phyloP scores from a whole-genome alignment of 2,888 invertebrate species.

The Campoplex capitator region DNA sequence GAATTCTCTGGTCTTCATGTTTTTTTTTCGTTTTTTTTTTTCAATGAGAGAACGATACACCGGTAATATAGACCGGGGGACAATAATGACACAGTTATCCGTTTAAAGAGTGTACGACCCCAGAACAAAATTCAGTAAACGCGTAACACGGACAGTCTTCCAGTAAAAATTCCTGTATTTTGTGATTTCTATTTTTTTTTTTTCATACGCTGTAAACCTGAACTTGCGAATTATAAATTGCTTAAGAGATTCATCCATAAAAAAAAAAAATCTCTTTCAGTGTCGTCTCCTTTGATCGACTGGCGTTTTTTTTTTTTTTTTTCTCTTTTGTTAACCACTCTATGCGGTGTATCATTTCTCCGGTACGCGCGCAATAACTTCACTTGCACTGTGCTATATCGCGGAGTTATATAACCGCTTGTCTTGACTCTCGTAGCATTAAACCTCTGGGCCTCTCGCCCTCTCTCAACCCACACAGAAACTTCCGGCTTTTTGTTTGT shows the following conservation, averaged over 20 bases:
- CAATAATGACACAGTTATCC: too few relatives aligned
- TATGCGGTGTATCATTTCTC: conserved; percentile 26
- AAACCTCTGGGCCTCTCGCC: conserved; percentile 46
- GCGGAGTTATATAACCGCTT: conserved; percentile 55
- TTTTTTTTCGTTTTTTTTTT: neutral
- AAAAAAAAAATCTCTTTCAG: conserved; percentile 21
- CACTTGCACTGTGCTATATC: conserved; percentile 20
- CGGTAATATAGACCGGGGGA: too few relatives aligned
- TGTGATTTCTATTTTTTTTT: too few relatives aligned
- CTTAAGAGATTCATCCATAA: neutral
- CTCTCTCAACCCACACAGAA: conserved; percentile 49
- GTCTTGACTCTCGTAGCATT: conserved; percentile 46
- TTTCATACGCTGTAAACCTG: too few relatives aligned
- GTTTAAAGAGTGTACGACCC: too few relatives aligned
- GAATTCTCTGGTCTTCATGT: neutral
- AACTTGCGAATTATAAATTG: neutral
- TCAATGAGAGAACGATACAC: too few relatives aligned
- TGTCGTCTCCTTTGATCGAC: conserved; percentile 45
- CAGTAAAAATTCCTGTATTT: too few relatives aligned
- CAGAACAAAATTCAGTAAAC: too few relatives aligned
- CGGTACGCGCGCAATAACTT: conserved; percentile 31
- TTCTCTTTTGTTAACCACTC: conserved; percentile 26
- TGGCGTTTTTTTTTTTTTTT: conserved; percentile 30
- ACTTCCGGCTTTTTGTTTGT: conserved; percentile 64
- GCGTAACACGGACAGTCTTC: too few relatives aligned